phyloP scores from a whole-genome alignment of 2,113 vertebrate genomes.

The Scopus umbretta region DNA sequence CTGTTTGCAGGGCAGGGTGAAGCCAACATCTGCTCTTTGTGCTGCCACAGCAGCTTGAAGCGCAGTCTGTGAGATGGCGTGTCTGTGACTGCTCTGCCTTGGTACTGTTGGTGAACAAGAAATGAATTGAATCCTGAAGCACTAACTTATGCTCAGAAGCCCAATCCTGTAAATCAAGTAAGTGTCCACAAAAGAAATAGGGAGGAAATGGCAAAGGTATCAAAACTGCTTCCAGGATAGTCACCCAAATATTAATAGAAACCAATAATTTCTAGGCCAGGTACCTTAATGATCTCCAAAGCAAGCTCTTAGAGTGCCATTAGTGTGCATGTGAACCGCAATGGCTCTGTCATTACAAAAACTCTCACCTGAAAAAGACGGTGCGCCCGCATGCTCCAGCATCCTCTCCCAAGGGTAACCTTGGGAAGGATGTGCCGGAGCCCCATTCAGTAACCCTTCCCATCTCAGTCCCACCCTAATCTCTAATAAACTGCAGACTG shows the following conservation, averaged over 20 bases:
- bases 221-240: not conserved
- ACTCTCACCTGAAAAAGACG: not conserved
- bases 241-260: not conserved
- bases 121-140: not conserved
- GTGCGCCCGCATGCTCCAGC: fast-evolving
- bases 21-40: not conserved
- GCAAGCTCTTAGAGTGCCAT: not conserved
- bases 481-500: not conserved
- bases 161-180: not conserved
- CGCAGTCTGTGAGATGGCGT: not conserved
- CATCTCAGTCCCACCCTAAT: not conserved
- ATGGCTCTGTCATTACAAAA: not conserved
- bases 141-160: not conserved
- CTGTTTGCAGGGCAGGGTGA: not conserved
- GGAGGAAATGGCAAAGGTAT: not conserved
- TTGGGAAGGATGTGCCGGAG: not conserved
- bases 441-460: not conserved
- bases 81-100: not conserved
- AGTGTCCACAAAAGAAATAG: not conserved
- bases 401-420: not conserved
- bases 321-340: not conserved
- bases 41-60: not conserved
- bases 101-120: not conserved
- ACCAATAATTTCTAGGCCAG: not conserved
- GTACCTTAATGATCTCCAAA: not conserved